Percentiles rank a stretch among this genome's conserved stretches.
phyloP scores from a whole-genome alignment of 2,113 vertebrate species.

The Electrona antarctica region DNA sequence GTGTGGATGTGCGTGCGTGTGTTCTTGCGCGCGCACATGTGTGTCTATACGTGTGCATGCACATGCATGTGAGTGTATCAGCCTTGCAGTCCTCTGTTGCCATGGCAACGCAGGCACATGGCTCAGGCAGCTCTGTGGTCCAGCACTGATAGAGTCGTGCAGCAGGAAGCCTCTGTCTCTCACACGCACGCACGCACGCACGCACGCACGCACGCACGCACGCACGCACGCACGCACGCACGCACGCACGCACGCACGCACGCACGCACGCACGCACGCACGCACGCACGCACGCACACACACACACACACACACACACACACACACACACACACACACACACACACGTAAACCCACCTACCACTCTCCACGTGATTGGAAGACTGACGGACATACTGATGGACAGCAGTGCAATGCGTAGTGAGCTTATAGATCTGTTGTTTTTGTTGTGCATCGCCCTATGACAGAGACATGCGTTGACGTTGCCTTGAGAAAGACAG shows the following conservation, averaged over 20 bases:
- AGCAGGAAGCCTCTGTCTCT: constrained; percentile 71
- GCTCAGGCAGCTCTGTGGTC: constrained; percentile 75
- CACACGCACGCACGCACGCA: constrained; percentile 36
- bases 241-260: constrained; percentile 30
- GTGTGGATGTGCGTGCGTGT: too few relatives aligned
- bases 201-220: not conserved
- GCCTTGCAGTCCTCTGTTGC: constrained; percentile 80
- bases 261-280: constrained; percentile 48
- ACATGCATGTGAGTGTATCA: constrained; percentile 51
- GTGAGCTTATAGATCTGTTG: too few relatives aligned
- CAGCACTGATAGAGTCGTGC: constrained; percentile 75
- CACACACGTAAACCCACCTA: not conserved
- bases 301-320: constrained; percentile 9
- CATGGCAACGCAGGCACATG: constrained; percentile 80
- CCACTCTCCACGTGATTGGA: constrained; percentile 54
- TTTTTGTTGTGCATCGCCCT: not conserved
- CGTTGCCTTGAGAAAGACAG: constrained; percentile 21
- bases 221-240: constrained; percentile 7
- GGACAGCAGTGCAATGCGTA: not conserved
- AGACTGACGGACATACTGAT: constrained; percentile 34
- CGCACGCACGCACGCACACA: not conserved
- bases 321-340: constrained; percentile 8
- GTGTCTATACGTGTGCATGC: constrained; percentile 2
- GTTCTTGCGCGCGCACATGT: constrained; percentile 3
- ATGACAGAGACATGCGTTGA: constrained; percentile 10